phyloP scores from a whole-genome alignment of 2,888 invertebrate species.

The Rotaria magnacalcarata region DNA sequence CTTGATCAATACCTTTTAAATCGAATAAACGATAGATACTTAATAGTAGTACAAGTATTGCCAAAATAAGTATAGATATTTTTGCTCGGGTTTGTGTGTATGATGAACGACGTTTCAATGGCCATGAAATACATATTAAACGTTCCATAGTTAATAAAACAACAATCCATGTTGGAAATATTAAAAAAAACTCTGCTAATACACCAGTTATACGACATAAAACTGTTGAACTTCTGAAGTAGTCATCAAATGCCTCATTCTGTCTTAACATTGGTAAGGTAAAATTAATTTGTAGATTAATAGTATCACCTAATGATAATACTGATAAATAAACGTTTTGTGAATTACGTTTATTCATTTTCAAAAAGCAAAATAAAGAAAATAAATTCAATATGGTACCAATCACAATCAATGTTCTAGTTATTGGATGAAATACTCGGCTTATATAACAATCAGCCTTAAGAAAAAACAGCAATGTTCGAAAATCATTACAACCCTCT shows the following conservation, averaged over 20 bases:
- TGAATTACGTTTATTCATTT: constrained; percentile 44
- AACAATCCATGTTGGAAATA: constrained; percentile 43
- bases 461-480: background rate
- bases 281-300: constrained; percentile 43
- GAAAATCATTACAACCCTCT: background rate
- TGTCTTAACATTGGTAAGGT: constrained; percentile 35
- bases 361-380: constrained; percentile 39
- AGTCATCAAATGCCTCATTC: background rate
- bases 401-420: background rate
- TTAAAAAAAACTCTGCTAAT: constrained; percentile 37
- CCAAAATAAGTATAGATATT: background rate
- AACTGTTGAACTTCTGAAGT: background rate
- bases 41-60: background rate
- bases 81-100: constrained; percentile 38
- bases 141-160: constrained; percentile 40
- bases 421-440: background rate
- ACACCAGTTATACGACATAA: constrained; percentile 30
- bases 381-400: constrained; percentile 40
- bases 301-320: constrained; percentile 40
- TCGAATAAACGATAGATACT: constrained; percentile 36
- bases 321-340: constrained; percentile 43
- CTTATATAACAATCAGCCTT: background rate
- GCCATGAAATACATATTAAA: constrained; percentile 37
- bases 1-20: constrained; percentile 23
- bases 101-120: constrained; percentile 34